Conservation (phyloP, 2,797 vertebrate genomes). For the Threskiornis aethiopicus region DNA sequence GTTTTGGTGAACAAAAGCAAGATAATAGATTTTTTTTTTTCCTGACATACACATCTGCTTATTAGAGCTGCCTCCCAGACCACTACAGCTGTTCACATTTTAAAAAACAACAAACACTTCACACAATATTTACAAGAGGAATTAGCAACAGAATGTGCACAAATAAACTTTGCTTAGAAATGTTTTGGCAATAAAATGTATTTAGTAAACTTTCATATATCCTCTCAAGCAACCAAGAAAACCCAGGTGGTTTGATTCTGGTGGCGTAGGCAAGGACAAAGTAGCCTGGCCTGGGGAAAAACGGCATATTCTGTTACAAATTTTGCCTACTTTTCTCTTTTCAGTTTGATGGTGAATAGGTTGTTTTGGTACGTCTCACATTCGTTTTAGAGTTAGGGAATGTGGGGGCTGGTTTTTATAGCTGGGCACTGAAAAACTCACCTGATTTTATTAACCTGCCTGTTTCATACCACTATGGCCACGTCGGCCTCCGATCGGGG, state of each 20-base stretch:
- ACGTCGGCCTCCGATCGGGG: accelerated
- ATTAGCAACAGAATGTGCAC: neutral
- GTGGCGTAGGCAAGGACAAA: neutral
- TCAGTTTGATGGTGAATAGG: neutral
- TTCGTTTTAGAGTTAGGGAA: neutral
- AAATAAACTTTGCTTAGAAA: neutral
- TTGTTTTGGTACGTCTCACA: neutral
- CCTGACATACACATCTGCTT: slow-evolving; percentile 61
- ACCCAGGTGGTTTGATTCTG: neutral
- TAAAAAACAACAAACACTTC: slow-evolving; percentile 29
- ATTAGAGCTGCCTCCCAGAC: slow-evolving; percentile 27
- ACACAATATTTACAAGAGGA: slow-evolving; percentile 43
- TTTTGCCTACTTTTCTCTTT: neutral
- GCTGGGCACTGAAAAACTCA: neutral
- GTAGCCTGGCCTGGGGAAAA: neutral
- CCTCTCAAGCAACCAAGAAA: neutral
- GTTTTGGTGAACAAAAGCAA: slow-evolving; percentile 50
- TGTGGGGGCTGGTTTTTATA: neutral
- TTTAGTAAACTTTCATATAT: neutral
- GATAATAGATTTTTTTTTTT: slow-evolving; percentile 8
- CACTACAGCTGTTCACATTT: slow-evolving; percentile 54
- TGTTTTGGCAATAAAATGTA: neutral
- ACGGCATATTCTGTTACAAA: neutral
- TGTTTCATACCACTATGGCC: accelerated
- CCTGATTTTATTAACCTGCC: neutral